Conservation (phyloP, 2,113 vertebrate species). For the Redunca redunca region DNA sequence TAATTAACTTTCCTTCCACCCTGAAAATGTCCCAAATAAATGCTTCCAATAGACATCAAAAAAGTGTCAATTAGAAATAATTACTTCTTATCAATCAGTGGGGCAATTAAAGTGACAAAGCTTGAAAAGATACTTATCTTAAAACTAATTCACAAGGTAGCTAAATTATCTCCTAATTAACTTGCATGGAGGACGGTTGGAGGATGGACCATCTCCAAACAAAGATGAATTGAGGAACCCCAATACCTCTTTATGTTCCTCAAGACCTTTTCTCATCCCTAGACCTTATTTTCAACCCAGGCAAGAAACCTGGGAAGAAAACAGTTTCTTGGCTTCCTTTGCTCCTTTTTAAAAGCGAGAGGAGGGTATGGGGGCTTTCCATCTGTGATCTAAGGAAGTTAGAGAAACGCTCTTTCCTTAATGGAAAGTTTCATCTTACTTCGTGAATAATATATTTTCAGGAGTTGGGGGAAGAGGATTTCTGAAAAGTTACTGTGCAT, state of each 20-base stretch:
- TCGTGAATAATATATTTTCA: background rate
- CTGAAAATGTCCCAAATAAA: conserved; percentile 58
- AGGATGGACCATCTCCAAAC: conserved; percentile 40
- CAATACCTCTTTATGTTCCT: conserved; percentile 18
- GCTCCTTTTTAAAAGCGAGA: background rate
- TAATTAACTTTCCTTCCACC: conserved; percentile 61
- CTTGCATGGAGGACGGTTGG: conserved; percentile 57
- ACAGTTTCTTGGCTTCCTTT: background rate
- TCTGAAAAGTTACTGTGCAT: background rate
- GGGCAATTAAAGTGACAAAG: conserved; percentile 79
- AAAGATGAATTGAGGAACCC: conserved; percentile 65
- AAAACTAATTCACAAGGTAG: conserved; percentile 77
- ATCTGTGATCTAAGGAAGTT: background rate
- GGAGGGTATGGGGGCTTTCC: background rate
- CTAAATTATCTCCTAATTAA: conserved; percentile 81
- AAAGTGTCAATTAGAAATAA: conserved; percentile 77
- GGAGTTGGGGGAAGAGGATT: background rate
- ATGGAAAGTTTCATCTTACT: background rate
- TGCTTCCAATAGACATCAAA: conserved; percentile 74
- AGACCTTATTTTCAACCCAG: background rate
- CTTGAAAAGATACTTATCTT: conserved; percentile 76
- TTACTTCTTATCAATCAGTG: conserved; percentile 76
- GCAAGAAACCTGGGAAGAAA: background rate
- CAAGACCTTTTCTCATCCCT: background rate
- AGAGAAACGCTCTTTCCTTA: background rate